phyloP scores from a whole-genome alignment of 2,888 invertebrate species.

The Nemapogon koenigi region DNA sequence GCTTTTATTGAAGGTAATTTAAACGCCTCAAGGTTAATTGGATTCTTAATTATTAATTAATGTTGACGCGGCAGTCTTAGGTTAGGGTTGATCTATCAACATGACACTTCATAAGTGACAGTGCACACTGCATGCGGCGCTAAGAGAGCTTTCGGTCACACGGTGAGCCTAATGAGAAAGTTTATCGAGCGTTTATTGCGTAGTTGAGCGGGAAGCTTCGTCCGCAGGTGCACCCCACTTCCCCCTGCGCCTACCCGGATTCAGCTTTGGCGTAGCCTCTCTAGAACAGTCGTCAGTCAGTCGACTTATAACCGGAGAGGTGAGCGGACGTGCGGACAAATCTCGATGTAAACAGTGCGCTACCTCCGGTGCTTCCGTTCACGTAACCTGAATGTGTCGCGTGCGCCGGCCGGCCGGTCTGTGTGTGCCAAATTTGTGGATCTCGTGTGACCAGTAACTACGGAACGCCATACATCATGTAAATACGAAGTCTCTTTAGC shows the following conservation, averaged over 20 bases:
- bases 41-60: no score
- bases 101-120: constrained; percentile 46
- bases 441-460: constrained; percentile 35
- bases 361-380: constrained; percentile 49
- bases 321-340: constrained; percentile 28
- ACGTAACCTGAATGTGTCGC: constrained; percentile 45
- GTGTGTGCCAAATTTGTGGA: constrained; percentile 55
- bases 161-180: constrained; percentile 48
- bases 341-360: constrained; percentile 59
- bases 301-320: constrained; percentile 51
- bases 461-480: constrained; percentile 45
- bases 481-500: constrained; percentile 42
- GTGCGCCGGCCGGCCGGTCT: constrained; percentile 32
- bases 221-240: constrained; percentile 34
- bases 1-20: no score
- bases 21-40: no score
- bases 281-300: constrained; percentile 30
- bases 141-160: constrained; percentile 60
- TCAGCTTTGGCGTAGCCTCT: no score
- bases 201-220: constrained; percentile 59
- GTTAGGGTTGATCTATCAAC: no score
- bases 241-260: no score
- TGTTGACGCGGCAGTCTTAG: no score
- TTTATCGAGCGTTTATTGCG: constrained; percentile 66
- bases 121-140: constrained; percentile 45